phyloP scores from a whole-genome alignment of 2,113 vertebrate species.

The Indicator indicator region DNA sequence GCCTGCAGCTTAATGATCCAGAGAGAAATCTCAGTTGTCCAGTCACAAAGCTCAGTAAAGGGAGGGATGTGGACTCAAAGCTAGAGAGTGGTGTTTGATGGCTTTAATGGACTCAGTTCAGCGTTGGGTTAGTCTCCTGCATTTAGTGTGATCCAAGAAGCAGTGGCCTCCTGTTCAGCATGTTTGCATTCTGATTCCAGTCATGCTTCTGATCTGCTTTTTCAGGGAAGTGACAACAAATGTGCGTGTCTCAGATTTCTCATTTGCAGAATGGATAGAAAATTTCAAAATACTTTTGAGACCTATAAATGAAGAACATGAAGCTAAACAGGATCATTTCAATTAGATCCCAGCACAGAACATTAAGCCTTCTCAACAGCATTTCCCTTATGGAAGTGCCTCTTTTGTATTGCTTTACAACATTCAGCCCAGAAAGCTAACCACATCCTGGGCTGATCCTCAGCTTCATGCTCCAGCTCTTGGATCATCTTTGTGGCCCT shows the following conservation, averaged over 20 bases:
- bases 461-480: too few species aligned
- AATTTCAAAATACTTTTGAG: neutral
- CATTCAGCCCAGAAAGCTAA: neutral
- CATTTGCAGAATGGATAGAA: neutral
- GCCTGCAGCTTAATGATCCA: slow-evolving; percentile 19
- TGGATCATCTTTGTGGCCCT: too few species aligned
- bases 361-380: neutral
- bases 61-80: neutral
- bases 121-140: neutral
- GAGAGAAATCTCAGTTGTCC: slow-evolving; percentile 36
- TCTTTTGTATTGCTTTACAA: neutral
- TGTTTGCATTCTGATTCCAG: slow-evolving; percentile 17
- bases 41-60: neutral
- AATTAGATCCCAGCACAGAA: neutral
- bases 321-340: neutral
- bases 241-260: neutral
- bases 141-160: slow-evolving; percentile 26
- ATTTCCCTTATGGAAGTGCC: neutral
- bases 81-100: neutral
- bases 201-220: slow-evolving; percentile 32
- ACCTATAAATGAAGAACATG: neutral
- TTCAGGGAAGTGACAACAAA: neutral
- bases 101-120: slow-evolving; percentile 23
- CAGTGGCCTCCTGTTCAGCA: neutral
- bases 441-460: too few species aligned